Conservation (phyloP, 1,140 invertebrate genomes). For the Elysia chlorotica region DNA sequence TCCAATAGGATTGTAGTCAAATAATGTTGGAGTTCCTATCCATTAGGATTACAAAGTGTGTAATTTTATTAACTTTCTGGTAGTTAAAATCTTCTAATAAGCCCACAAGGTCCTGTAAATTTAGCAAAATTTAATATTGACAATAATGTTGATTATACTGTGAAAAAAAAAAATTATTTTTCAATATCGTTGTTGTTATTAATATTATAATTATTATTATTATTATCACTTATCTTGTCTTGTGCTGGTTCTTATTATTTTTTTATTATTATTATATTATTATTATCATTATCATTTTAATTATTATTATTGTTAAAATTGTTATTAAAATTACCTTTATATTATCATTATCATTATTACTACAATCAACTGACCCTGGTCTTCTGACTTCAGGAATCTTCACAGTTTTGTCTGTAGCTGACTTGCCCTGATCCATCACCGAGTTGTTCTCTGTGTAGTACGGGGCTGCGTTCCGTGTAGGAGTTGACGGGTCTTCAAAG, state of each 20-base stretch:
- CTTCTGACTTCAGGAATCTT: conserved; percentile 45
- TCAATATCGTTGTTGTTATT: no score
- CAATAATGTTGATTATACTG: no score
- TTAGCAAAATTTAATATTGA: no score
- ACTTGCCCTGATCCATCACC: conserved; percentile 39
- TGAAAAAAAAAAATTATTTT: no score
- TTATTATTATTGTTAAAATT: conserved; percentile 1
- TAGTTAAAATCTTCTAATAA: no score
- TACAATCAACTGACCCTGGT: conserved; percentile 46
- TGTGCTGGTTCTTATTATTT: not conserved
- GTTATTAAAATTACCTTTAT: conserved; percentile 4
- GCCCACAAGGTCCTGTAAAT: no score
- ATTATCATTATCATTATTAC: conserved; percentile 24
- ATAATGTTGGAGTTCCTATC: no score
- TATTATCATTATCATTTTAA: not conserved
- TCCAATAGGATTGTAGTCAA: no score
- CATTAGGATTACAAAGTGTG: no score
- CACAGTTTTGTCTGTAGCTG: conserved; percentile 48
- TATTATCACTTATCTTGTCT: not conserved
- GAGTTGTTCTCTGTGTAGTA: conserved; percentile 41
- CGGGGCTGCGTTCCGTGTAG: conserved; percentile 26
- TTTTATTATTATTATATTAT: not conserved
- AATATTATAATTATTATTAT: not conserved
- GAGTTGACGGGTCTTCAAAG: not conserved
- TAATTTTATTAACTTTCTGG: no score